Evolutionary conservation across 2,797 vertebrate species (phyloP), one percentile per base, ranked within the genome.

Genomic region (Pagetopsis macropterus): DNA sequence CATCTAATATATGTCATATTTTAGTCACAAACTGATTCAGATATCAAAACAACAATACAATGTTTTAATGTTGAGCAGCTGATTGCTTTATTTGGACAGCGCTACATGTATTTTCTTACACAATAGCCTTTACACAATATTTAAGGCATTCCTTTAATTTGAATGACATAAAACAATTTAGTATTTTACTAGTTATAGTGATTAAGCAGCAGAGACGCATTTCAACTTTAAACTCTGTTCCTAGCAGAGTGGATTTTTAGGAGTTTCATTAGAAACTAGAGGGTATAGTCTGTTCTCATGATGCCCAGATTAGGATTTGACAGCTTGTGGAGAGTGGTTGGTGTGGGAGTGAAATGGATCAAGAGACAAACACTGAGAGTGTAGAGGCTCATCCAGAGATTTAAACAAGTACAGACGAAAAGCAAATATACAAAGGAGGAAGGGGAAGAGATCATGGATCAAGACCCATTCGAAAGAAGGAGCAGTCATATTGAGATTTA

Each of bases 281-380:
- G 23, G 49, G 55, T 33, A 21, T 50, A 70, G 10, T 72, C 4
- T 68, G 62, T 79, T 75, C 56, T 71, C 48, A 58, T 41, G 57
- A 86, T 76, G 2, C 61, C 72, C 79, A 78, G 82, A 87, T 91
- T 84, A 87, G 72, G 79, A 78, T 77, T 87, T 70, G 63, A 80
- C 60, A 84, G 62, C 60, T 45, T 72, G 62, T 52, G 41, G 48
- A 52, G 55, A 79, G 67, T 37, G 65, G 52, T 33, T 31, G 44
- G 54, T 19, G 21, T 65, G 62, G 16, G 31, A 0, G 15, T 64
- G 17, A 68, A n/a, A 45, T n/a, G 59, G 71, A 84, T 65, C 75
- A 54, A 73, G 66, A 49, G 68, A 21, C 54, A 57, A 66, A 79
- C 41, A 48, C 57, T 40, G 60, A 55, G 54, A 27, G 6, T 51